Percentiles rank a stretch among this genome's conserved stretches.
phyloP scores from a whole-genome alignment of 1,140 invertebrate species.

The Antheraea mylitta region DNA sequence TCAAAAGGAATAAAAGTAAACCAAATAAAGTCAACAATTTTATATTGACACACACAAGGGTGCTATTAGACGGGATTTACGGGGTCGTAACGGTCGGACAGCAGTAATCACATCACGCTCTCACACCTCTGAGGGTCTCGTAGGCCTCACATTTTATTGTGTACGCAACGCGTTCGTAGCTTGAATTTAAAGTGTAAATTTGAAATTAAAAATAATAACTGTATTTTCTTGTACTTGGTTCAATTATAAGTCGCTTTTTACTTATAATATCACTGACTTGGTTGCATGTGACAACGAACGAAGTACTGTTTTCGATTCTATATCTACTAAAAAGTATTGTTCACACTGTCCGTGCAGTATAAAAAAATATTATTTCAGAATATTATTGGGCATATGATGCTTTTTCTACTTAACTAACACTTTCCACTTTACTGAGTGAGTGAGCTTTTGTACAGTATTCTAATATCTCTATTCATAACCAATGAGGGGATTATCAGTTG shows the following conservation, averaged over 20 bases:
- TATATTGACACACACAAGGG: conserved; percentile 1
- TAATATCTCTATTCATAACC: conserved; percentile 28
- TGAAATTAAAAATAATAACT: too few relatives aligned
- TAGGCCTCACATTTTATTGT: conserved; percentile 25
- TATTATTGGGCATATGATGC: neutral
- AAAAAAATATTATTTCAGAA: too few relatives aligned
- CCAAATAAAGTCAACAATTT: neutral
- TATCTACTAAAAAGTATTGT: too few relatives aligned
- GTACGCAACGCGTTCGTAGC: conserved; percentile 44
- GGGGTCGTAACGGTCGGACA: conserved; percentile 60
- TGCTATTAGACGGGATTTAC: conserved; percentile 9
- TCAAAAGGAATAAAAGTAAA: neutral
- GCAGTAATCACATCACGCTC: conserved; percentile 64
- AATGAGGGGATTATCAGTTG: conserved; percentile 24
- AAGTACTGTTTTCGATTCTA: too few relatives aligned
- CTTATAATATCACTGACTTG: too few relatives aligned
- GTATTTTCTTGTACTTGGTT: too few relatives aligned
- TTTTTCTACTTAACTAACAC: neutral
- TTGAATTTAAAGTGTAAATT: conserved; percentile 56
- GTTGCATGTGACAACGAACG: too few relatives aligned
- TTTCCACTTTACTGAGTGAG: neutral
- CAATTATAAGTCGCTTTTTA: too few relatives aligned
- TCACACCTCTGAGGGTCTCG: conserved; percentile 44
- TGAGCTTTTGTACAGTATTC: neutral
- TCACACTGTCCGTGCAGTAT: too few relatives aligned